Conservation (phyloP, 2,797 vertebrate species). For the Sebastes trivittatus region DNA sequence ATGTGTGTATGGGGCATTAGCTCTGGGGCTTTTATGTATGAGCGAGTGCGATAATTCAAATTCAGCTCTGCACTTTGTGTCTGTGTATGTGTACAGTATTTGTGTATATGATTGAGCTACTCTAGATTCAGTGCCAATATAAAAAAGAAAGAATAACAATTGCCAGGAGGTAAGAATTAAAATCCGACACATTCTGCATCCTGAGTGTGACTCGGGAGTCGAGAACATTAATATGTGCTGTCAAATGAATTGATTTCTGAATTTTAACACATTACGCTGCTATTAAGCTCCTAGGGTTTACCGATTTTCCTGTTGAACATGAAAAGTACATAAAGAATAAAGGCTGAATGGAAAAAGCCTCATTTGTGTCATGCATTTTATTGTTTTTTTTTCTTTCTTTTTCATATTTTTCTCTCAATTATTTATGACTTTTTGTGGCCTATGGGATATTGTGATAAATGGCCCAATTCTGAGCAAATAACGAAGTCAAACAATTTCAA, state of each 20-base stretch:
- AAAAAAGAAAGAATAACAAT: slow-evolving; percentile 27
- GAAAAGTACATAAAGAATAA: slow-evolving; percentile 23
- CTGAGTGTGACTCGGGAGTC: not conserved
- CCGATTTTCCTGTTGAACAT: slow-evolving; percentile 30
- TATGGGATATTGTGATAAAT: slow-evolving; percentile 55
- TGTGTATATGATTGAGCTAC: slow-evolving; percentile 28
- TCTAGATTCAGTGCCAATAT: slow-evolving; percentile 13
- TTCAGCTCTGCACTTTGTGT: slow-evolving; percentile 8
- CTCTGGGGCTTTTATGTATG: slow-evolving; percentile 31
- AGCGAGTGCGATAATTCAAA: slow-evolving; percentile 38
- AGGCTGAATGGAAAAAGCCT: slow-evolving; percentile 7
- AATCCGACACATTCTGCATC: slow-evolving; percentile 26
- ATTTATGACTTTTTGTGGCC: slow-evolving; percentile 30
- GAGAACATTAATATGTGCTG: slow-evolving; percentile 31
- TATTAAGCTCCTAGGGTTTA: slow-evolving; percentile 22
- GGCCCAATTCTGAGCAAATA: slow-evolving; percentile 41
- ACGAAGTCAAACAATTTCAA: slow-evolving; percentile 47
- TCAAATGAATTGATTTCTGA: slow-evolving; percentile 53
- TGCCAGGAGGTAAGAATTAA: slow-evolving; percentile 38
- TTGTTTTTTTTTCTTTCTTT: not conserved
- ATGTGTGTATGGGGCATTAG: slow-evolving; percentile 19
- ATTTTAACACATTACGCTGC: slow-evolving; percentile 32
- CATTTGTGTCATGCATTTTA: slow-evolving; percentile 19
- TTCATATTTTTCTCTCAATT: slow-evolving; percentile 21
- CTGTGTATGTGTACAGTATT: slow-evolving; percentile 4